Conservation (phyloP, 2,113 vertebrate genomes). For the Monopterus albus region DNA sequence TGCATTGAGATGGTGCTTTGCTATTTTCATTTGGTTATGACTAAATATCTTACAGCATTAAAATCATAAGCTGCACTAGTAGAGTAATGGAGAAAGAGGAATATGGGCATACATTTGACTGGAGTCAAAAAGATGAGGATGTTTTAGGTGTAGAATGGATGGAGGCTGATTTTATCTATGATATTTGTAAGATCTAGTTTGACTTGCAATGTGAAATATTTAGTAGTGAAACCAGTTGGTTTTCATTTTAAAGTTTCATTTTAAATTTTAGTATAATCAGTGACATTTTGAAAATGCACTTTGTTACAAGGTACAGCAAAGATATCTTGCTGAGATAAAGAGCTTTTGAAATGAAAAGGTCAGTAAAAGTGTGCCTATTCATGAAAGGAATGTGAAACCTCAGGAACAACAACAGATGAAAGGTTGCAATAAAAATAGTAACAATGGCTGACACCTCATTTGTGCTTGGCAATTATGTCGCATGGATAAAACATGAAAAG, state of each 20-base stretch:
- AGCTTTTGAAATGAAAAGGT: conserved; percentile 29
- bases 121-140: background rate
- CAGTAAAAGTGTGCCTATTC: conserved; percentile 31
- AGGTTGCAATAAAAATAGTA: conserved; percentile 16
- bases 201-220: background rate
- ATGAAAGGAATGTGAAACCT: conserved; percentile 42
- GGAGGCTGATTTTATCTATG: no score
- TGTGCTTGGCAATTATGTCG: conserved; percentile 34
- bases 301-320: background rate
- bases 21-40: conserved; percentile 17
- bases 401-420: conserved; percentile 45
- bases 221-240: no score
- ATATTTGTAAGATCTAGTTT: background rate
- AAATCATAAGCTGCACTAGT: background rate
- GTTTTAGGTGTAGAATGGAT: background rate
- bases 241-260: background rate
- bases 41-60: background rate
- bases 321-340: background rate
- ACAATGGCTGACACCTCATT: conserved; percentile 41
- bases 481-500: conserved; percentile 34
- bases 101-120: background rate
- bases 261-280: background rate
- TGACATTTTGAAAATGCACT: background rate
- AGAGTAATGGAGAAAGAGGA: background rate
- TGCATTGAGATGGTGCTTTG: conserved; percentile 10